Evolutionary conservation across 1,140 invertebrate species (phyloP).

Genomic region (Drosophila punjabiensis): DNA sequence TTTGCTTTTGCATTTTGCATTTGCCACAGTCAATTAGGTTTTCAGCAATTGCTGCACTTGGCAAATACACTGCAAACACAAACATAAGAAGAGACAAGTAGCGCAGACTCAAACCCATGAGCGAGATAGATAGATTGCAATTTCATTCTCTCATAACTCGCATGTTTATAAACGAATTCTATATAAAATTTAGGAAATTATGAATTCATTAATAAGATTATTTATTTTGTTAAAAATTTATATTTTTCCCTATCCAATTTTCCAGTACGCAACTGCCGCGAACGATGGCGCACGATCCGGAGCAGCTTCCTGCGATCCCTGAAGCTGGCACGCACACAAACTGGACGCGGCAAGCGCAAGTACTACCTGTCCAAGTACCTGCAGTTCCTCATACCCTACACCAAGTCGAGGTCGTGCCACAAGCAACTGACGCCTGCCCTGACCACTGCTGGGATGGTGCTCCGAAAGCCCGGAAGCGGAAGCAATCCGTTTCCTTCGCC

Average conservation of each 20-base stretch:
- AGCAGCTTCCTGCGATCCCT: constrained; percentile 81
- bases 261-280: constrained; percentile 76
- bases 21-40: constrained; percentile 37
- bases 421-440: constrained; percentile 26
- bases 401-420: constrained; percentile 67
- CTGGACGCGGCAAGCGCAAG: constrained; percentile 79
- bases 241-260: not conserved
- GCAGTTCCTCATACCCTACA: constrained; percentile 80
- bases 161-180: not conserved
- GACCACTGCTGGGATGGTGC: constrained; percentile 44
- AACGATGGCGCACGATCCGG: constrained; percentile 79
- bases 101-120: not conserved
- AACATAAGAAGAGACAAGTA: not conserved
- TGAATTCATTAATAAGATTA: not conserved
- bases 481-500: not conserved
- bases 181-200: not conserved
- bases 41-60: constrained; percentile 50
- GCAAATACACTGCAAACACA: constrained; percentile 12
- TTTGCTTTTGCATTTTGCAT: constrained; percentile 26
- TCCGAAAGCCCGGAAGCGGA: constrained; percentile 53
- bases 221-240: not conserved
- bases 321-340: constrained; percentile 74
- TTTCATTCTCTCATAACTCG: not conserved
- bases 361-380: constrained; percentile 81
- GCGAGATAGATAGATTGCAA: not conserved